These are phyloP conservation scores for Quadroppia sp. DNA, from an alignment of 2,888 invertebrate species.

Conservation along the genomic window DNA sequence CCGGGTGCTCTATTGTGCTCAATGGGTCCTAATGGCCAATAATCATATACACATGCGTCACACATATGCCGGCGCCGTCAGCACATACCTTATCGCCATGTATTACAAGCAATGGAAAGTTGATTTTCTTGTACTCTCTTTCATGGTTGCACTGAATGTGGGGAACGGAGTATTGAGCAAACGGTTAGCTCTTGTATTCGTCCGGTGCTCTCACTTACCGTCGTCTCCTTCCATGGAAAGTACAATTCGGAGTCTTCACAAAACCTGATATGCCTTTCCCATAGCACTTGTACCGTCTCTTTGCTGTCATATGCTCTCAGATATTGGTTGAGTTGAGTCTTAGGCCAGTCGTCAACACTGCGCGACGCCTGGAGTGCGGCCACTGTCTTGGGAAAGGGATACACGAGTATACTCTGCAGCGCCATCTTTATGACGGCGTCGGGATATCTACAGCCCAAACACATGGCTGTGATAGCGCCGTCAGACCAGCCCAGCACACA, in stretches of 20 bases:
- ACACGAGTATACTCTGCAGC: not conserved
- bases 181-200: no score
- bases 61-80: no score
- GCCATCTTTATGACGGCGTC: not conserved
- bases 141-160: no score
- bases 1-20: conserved; percentile 22
- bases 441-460: conserved; percentile 51
- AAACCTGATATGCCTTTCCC: not conserved
- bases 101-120: not conserved
- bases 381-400: not conserved
- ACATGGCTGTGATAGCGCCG: conserved; percentile 52
- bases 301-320: not conserved
- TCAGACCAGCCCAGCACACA: conserved; percentile 54
- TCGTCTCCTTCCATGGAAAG: no score
- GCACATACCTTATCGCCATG: conserved; percentile 1
- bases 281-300: not conserved
- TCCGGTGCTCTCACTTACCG: no score
- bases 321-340: not conserved
- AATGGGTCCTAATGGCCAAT: conserved; percentile 7
- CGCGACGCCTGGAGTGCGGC: not conserved
- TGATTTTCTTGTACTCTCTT: no score
- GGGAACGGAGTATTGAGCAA: no score
- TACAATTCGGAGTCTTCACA: no score
- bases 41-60: no score
- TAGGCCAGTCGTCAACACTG: not conserved